These are phyloP conservation scores for Eira barbara DNA, from an alignment of 2,113 vertebrate genomes.

Conservation along the genomic window DNA sequence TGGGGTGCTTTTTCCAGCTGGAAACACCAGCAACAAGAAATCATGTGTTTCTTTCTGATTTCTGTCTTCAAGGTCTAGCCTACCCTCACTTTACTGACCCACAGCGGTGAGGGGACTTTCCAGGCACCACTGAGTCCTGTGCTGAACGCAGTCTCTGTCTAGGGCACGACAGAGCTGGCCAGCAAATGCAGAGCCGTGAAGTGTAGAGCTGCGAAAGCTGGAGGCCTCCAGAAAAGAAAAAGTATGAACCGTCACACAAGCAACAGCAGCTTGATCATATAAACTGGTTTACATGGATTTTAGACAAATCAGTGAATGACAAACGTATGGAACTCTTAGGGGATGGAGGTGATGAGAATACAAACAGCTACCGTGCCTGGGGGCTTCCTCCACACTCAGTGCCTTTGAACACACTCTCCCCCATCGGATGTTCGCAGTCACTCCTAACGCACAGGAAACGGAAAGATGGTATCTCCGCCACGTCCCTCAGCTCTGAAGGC, in stretches of 20 bases:
- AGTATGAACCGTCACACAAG: neutral
- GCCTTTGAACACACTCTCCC: neutral
- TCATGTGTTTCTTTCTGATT: neutral
- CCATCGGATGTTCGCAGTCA: neutral
- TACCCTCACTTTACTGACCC: neutral
- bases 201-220: neutral
- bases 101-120: neutral
- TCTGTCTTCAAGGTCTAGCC: neutral
- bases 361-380: neutral
- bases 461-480: rapidly evolving
- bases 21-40: neutral
- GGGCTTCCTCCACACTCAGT: no score
- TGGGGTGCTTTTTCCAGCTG: neutral
- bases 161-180: neutral
- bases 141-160: neutral
- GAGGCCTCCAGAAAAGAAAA: neutral
- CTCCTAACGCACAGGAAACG: neutral
- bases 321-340: neutral
- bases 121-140: neutral
- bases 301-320: neutral
- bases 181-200: neutral
- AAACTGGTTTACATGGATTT: neutral
- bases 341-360: neutral
- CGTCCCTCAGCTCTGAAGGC: no score
- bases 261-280: neutral